Evolutionary conservation across 2,888 invertebrate genomes (phyloP).

Genomic region (Atrina japonica): DNA sequence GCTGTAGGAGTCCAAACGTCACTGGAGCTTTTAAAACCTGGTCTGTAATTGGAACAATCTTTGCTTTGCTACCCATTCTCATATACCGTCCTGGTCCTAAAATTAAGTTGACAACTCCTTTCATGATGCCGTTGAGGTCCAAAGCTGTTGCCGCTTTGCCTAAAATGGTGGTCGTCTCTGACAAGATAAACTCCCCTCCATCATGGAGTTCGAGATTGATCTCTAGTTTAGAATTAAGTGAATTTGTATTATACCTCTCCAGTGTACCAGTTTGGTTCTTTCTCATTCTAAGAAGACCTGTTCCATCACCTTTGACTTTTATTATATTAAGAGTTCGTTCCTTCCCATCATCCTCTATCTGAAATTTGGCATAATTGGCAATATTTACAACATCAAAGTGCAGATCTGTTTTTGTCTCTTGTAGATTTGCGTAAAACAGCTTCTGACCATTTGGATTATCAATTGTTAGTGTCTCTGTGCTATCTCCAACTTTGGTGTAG

Average conservation of each 20-base stretch:
- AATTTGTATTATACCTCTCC: conserved; percentile 53
- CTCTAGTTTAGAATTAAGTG: conserved; percentile 61
- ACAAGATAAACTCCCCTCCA: conserved; percentile 70
- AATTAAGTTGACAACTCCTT: conserved; percentile 62
- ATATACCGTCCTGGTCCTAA: conserved; percentile 60
- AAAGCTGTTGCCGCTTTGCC: conserved; percentile 63
- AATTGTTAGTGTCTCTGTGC: conserved; percentile 55
- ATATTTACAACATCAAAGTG: conserved; percentile 60
- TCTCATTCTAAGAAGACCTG: conserved; percentile 65
- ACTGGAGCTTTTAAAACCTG: conserved; percentile 53
- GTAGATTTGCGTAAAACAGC: conserved; percentile 61
- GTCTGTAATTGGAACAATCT: conserved; percentile 59
- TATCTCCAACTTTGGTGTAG: conserved; percentile 43
- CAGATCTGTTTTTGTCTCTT: conserved; percentile 52
- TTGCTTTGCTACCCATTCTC: conserved; percentile 65
- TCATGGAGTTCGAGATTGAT: conserved; percentile 68
- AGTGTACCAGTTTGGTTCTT: conserved; percentile 62
- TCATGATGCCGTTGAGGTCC: conserved; percentile 65
- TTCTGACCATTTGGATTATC: conserved; percentile 67
- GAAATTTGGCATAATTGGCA: conserved; percentile 65
- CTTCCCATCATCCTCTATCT: conserved; percentile 56
- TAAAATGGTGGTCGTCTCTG: conserved; percentile 64
- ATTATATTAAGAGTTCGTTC: conserved; percentile 55
- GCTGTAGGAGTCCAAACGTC: conserved; percentile 64
- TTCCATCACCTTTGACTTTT: conserved; percentile 67